Evolutionary conservation across 1,140 invertebrate species (phyloP), one percentile per base, ranked within the genome.

Genomic region (Bilobella aurantiaca): DNA sequence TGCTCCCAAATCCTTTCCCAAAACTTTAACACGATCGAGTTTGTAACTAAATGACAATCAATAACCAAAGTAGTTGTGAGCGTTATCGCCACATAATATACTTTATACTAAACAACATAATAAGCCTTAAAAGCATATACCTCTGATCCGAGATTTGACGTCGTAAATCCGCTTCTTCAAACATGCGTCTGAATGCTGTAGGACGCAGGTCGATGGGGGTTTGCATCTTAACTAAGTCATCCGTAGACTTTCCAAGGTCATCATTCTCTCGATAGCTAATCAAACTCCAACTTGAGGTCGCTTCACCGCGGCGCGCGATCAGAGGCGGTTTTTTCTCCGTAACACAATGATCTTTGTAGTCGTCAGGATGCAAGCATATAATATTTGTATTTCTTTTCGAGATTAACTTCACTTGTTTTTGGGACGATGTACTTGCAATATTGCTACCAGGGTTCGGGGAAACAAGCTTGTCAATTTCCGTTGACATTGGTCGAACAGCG

Each of bases 1-100:
- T 1, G 83, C 81, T 23, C 88, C 86, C 67, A 93, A 75, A 74
- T 93, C 84, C 64, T 80, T 77, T 0, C 90, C 89, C 30, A 83
- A 72, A 56, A 75, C 74, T 28, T 76, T 66, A 59, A 78, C 70
- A 21, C 81, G 69, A 58, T 80, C 75, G 29, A 75, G 69, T 58
- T 75, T 72, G 64, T 74, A 80, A 58, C 81, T 82, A 63, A n/a
- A 21, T 8, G 32, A n/a, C 28, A 58, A 12, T 64, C 27, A 5
- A 18, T 12, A 59, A 23, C 28, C 58, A 59, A 31, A 29, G 12
- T 57, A 21, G 5, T 23, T 21, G 23, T 23, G 12, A n/a, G n/a
- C n/a, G n/a, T n/a, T n/a, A n/a, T n/a, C n/a, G n/a, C n/a, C n/a
- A 57, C 5, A 57, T n/a, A 8, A 23, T 57, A 57, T 23, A 12